phyloP scores from a whole-genome alignment of 2,888 invertebrate genomes.

The Cantharis rustica region DNA sequence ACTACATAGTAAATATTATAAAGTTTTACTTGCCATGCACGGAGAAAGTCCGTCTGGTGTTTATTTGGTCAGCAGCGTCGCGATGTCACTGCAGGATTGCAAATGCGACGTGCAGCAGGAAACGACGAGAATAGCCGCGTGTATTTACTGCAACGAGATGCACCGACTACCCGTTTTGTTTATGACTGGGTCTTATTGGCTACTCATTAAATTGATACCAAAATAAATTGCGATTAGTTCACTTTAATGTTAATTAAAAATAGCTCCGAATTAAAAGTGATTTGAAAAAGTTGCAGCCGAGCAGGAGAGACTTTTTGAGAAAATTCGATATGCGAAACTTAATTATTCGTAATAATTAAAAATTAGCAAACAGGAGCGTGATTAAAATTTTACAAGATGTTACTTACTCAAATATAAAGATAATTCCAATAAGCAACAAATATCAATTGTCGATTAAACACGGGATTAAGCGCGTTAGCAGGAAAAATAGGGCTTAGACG shows the following conservation, averaged over 20 bases:
- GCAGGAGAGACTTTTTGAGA: neutral
- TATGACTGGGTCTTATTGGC: constrained; percentile 21
- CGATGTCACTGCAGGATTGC: constrained; percentile 27
- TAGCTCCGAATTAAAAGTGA: neutral
- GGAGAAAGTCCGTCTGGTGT: constrained; percentile 21
- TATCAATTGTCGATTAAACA: constrained; percentile 20
- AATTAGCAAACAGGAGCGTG: neutral
- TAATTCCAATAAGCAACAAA: constrained; percentile 24
- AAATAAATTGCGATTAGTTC: constrained; percentile 14
- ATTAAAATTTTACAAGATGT: neutral
- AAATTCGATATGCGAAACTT: neutral
- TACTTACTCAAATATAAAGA: constrained; percentile 23
- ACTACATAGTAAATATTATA: neutral
- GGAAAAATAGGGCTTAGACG: constrained; percentile 43
- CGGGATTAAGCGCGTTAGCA: constrained; percentile 32
- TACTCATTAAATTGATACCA: constrained; percentile 19
- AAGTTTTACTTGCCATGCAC: constrained; percentile 38
- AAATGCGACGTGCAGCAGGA: constrained; percentile 21
- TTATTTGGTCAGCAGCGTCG: constrained; percentile 25
- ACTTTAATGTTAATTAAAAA: constrained; percentile 8
- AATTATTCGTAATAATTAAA: neutral
- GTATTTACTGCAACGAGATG: constrained; percentile 31
- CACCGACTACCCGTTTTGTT: constrained; percentile 30
- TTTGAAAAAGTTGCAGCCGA: neutral
- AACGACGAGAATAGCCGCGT: constrained; percentile 32